Evolutionary conservation across 2,888 invertebrate species (phyloP), one percentile per base, ranked within the genome.

Genomic region (Eupithecia subfuscata): DNA sequence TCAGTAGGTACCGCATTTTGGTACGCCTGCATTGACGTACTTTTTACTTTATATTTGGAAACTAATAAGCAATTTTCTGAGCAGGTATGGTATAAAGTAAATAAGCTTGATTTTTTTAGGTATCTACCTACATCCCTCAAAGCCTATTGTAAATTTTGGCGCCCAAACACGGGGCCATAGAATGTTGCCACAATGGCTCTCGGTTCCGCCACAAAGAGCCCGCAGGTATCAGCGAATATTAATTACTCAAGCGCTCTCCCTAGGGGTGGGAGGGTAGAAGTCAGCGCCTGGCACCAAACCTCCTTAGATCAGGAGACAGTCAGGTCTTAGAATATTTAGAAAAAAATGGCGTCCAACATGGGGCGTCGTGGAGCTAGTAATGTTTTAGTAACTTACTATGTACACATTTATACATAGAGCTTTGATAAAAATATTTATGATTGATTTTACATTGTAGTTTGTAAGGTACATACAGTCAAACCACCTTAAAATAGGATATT

Each of bases 201-300:
- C 64, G 34, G 34, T 37, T 37, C 64, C 34, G 37, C 65, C 79
- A 78, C 80, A 77, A 77, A 45, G 75, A 72, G 68, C 74, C 78
- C 79, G 48, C 75, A 75, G 75, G 75, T 79, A 76, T 79, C 84
- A 74, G 82, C 81, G 86, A 85, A 90, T 89, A 92, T 92, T 93
- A 93, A 92, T 93, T 86, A 86, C 83, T 70, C 74, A 52, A 82
- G 81, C 52, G 22, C 85, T 85, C 82, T 74, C 82, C 81, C 80
- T 79, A 69, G 79, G 80, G 70, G 69, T 75, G 74, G 78, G 69
- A 82, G 81, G 78, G 75, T 68, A 70, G 64, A 69, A 77, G 80
- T 79, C 76, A 77, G 82, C 78, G 79, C 80, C 82, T 82, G 82
- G 81, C 71, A 82, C 82, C 78, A 71, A 78, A 71, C 71, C 65